Base-by-base conservation (phyloP, 1,140 invertebrate species). In the Trichonephila inaurata region DNA sequence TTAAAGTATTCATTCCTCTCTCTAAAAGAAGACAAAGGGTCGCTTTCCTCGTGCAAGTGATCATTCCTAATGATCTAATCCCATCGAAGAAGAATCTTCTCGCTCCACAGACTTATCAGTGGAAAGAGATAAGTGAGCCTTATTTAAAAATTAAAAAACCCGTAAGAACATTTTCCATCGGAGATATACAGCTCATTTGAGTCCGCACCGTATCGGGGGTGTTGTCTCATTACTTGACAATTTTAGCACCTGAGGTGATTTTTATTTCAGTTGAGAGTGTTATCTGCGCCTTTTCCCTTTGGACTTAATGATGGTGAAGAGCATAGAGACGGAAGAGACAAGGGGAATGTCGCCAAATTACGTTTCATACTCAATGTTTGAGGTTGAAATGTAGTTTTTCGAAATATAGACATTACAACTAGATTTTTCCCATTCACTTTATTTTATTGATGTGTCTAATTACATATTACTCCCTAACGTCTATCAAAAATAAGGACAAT, bases 161-260 rank as follows among this genome's bases (percentile, higher is more conserved):
- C 24, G 21, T 21, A 87, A 61, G 82, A 92, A 60, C 83, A 33
- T 77, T 77, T 61, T 85, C 83, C 33, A 24, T 72, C 62, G 66
- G 77, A 72, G 77, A 91, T 62, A 87, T 92, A 87, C 81, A 58
- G 91, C n/a, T 77, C 82, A 69, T 87, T 87, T 72, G 83, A 44
- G 64, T 24, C 82, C 61, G 51, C 64, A 28, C 62, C 86, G 18
- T 92, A 92, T 92, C 83, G 91, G 62, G 91, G 91, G 91, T 92
- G 91, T 92, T 92, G 91, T 92, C 91, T 92, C 91, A 61, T 92
- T 92, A 92, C 91, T 87, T 87, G 91, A 92, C 91, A 87, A 92
- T 92, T 89, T 93, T 89, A 89, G 86, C 92, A 93, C 92, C 92
- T 82, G 72, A 93, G 85, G 92, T 93, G 92, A 93, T 93, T 93